Base-by-base conservation (phyloP, 2,888 invertebrate genomes). In the Prenolepis imparis region DNA sequence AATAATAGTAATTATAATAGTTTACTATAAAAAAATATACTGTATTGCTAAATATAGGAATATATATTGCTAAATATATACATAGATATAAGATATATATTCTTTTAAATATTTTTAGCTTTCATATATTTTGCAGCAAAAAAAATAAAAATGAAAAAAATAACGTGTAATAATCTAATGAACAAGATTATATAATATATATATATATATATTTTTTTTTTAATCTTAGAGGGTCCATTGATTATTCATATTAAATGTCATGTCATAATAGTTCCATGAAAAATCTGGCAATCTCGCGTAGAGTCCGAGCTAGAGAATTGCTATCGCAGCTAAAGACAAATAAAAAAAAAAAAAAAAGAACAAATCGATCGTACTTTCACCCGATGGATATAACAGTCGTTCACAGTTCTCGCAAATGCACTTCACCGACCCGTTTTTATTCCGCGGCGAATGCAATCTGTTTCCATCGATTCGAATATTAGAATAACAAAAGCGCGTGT, bases 291-390 rank as follows among this genome's bases (percentile, higher is more conserved):
- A 61, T 41, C 39, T 75, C 36, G 24, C 8, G 18, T 24, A 41
- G 18, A 77, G 39, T 21, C 24, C n/a, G 21, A 21, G 12, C 9
- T 39, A 21, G 15, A 21, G 21, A 52, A 55, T 32, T n/a, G n/a
- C 4, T 12, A 21, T 41, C 64, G 18, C 36, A n/a, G 5, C 32
- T 55, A 41, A 80, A 59, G 57, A 12, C 18, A 57, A n/a, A n/a
- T 11, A 44, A 67, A 32, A 28, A 5, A 28, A 28, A 73, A 41
- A 77, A 57, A 36, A 24, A 44, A 77, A 57, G 36, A 36, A 28
- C n/a, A 11, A 32, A 78, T 24, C 15, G n/a, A 15, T 41, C 78
- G 70, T 59, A 48, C 59, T 80, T 70, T 80, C 78, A 70, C 59
- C 59, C 21, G 52, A 8, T 32, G 15, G 36, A 12, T 32, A 18